These are phyloP conservation scores for Lordiphosa mommai DNA, from an alignment of 1,140 invertebrate species.

Conservation along the genomic window DNA sequence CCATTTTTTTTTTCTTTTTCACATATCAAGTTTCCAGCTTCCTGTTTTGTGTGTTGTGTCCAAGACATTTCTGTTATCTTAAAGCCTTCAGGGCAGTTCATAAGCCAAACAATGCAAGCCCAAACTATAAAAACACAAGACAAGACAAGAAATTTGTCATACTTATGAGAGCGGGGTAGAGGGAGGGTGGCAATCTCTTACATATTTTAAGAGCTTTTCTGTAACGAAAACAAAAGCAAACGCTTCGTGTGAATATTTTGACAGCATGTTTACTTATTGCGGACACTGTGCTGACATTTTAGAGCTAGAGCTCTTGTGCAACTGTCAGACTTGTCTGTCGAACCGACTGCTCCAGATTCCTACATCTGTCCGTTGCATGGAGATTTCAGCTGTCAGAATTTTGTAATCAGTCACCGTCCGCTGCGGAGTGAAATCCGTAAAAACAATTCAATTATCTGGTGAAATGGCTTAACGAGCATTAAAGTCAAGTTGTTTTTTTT, in stretches of 20 bases:
- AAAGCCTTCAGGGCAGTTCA: conserved; percentile 38
- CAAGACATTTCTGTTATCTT: conserved; percentile 55
- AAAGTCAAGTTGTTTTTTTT: conserved; percentile 4
- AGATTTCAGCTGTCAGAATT: conserved; percentile 16
- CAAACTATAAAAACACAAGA: conserved; percentile 12
- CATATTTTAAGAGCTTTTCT: conserved; percentile 29
- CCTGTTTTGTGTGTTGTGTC: conserved; percentile 17
- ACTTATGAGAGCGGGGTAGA: conserved; percentile 17
- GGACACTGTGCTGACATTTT: conserved; percentile 46
- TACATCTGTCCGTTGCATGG: background rate
- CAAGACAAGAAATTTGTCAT: conserved; percentile 49
- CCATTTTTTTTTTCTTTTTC: background rate
- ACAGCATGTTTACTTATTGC: conserved; percentile 43
- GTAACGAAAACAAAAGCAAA: conserved; percentile 28
- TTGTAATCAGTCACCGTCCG: conserved; percentile 15
- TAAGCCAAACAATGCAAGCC: conserved; percentile 48
- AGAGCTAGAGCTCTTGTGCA: conserved; percentile 20
- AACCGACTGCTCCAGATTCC: background rate
- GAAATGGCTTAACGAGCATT: conserved; percentile 44
- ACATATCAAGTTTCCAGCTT: conserved; percentile 11
- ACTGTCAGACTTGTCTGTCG: conserved; percentile 34
- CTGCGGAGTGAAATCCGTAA: conserved; percentile 10
- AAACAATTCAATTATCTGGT: conserved; percentile 53
- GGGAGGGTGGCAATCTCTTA: background rate
- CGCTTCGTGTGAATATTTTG: conserved; percentile 59